Evolutionary conservation across 2,888 invertebrate species (phyloP), one percentile per base, ranked within the genome.

Genomic region (Parnassius smintheus): DNA sequence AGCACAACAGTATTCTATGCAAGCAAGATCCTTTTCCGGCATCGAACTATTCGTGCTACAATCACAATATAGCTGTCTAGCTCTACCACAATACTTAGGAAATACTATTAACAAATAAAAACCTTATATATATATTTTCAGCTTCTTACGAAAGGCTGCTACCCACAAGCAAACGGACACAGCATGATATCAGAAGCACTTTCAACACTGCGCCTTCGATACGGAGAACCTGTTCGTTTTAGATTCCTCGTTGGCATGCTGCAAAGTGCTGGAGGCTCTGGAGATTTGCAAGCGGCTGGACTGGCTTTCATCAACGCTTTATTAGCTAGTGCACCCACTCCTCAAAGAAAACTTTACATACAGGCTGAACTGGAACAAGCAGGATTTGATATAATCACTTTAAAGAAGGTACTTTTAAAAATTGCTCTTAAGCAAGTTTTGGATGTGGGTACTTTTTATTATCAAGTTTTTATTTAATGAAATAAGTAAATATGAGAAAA

Each of bases 191-290:
- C 98, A 0, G 98, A 98, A 83, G 97, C 98, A 0, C 93, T 98
- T 69, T 97, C 98, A 0, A 97, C 98, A 0, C 92, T 98, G 59
- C 93, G 98, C 48, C 91, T 98, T 8, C 93, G 97, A 65, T 97
- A 96, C 79, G 98, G 97, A 3, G 98, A 98, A 81, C 98, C 98
- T 0, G 98, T 98, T 8, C 94, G 98, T 78, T 98, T 98, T 86
- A 94, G 98, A 66, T 96, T 98, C 78, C 93, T 98, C 0, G 95
- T 97, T 9, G 98, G 98, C 1, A 97, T 98, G 94, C 92, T 98
- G 64, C 95, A 95, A 74, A 96, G 96, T 62, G 93, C 95, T 0
- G 95, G 96, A 13, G 95, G 95, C 0, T 93, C 94, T 0, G 94
- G 95, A 0, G 96, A 96, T 67, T 89, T 97, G 4, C 94, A 97